phyloP scores from a whole-genome alignment of 2,113 vertebrate species.

The Rattus norvegicus region GRCr8 NC_086021.1:35059001-35059500 shows the following conservation, averaged over 20 bases:
- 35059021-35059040: no score
- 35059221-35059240: neutral
- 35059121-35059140: neutral
- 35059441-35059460: neutral
- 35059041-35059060: no score
- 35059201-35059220: neutral
- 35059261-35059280: neutral
- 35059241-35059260: neutral
- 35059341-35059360: neutral
- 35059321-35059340: accelerated
- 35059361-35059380: neutral
- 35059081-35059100: no score
- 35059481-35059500: neutral
- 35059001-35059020: neutral
- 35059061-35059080: no score
- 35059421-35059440: neutral
- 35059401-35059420: neutral
- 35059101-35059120: no score
- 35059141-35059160: accelerated
- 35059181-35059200: accelerated
- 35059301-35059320: neutral
- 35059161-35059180: neutral
- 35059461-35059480: neutral
- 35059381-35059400: neutral
- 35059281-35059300: neutral